Percentiles rank a stretch among this genome's conserved stretches.
phyloP scores from a whole-genome alignment of 2,888 invertebrate species.

The Diloba caeruleocephala region DNA sequence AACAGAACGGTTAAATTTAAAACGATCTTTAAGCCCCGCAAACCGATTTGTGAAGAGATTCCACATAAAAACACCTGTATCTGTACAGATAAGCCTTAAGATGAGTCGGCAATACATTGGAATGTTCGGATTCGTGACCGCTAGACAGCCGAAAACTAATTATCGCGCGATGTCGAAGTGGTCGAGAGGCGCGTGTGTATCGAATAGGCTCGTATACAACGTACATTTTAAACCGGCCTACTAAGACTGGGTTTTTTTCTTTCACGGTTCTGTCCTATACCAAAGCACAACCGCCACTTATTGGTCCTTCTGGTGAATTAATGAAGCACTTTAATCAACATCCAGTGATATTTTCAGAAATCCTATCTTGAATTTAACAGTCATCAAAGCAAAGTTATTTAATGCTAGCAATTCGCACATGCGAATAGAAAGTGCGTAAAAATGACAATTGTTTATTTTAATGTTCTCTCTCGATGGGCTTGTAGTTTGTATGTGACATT shows the following conservation, averaged over 20 bases:
- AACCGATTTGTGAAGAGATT: slow-evolving; percentile 72
- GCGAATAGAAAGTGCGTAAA: slow-evolving; percentile 46
- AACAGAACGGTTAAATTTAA: slow-evolving; percentile 56
- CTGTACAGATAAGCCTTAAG: slow-evolving; percentile 66
- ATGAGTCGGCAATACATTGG: slow-evolving; percentile 78
- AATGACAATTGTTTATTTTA: slow-evolving; percentile 45
- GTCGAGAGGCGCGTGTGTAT: slow-evolving; percentile 43
- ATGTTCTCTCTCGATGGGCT: slow-evolving; percentile 8
- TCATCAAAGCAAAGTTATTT: slow-evolving; percentile 5
- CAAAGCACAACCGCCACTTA: slow-evolving; percentile 2
- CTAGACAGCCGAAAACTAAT: slow-evolving; percentile 78
- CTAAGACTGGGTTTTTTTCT: slow-evolving; percentile 29
- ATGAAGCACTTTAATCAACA: slow-evolving; percentile 23
- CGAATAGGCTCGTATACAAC: slow-evolving; percentile 41
- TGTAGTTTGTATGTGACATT: slow-evolving; percentile 20
- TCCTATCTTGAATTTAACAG: slow-evolving; percentile 10
- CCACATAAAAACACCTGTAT: slow-evolving; percentile 76
- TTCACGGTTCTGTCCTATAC: slow-evolving; percentile 7
- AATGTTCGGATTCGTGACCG: slow-evolving; percentile 79
- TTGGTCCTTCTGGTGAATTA: slow-evolving; percentile 14
- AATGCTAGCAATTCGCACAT: slow-evolving; percentile 3
- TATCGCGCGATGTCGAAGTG: slow-evolving; percentile 69
- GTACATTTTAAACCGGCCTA: slow-evolving; percentile 36
- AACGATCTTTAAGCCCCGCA: slow-evolving; percentile 59
- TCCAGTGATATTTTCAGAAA: slow-evolving; percentile 4